phyloP scores from a whole-genome alignment of 1,140 invertebrate genomes.

The Micrasema minimum region DNA sequence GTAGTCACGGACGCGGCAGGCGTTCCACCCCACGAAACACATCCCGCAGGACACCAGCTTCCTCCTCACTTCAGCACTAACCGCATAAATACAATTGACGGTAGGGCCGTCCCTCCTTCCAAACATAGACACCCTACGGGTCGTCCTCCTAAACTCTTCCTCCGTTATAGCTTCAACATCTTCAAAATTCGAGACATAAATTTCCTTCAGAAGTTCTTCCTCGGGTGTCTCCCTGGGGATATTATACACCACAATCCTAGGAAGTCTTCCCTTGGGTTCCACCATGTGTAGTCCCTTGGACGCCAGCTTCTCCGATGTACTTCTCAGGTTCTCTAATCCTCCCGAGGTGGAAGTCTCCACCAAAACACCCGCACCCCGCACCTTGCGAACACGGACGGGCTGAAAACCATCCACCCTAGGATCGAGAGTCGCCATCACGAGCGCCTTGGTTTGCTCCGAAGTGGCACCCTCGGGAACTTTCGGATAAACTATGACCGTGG shows the following conservation, averaged over 20 bases:
- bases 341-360: not conserved
- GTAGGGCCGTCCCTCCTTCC: not conserved
- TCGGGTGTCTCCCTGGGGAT: not conserved
- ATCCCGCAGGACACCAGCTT: not conserved
- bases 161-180: not conserved
- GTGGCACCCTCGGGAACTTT: not conserved
- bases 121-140: not conserved
- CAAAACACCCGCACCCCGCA: not conserved
- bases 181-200: not conserved
- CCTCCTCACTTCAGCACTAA: not conserved
- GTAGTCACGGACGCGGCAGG: not conserved
- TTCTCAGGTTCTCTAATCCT: not conserved
- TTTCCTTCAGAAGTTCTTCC: not conserved
- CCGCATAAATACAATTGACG: not conserved
- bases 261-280: not conserved
- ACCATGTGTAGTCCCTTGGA: not conserved
- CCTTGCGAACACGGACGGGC: not conserved
- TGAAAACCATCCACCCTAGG: not conserved
- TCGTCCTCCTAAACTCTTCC: not conserved
- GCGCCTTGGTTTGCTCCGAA: not conserved
- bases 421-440: not conserved
- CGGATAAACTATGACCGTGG: not conserved
- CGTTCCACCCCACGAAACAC: not conserved
- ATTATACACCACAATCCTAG: not conserved
- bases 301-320: not conserved